Conservation (phyloP, 2,888 invertebrate species). For the Chelonus formosanus region DNA sequence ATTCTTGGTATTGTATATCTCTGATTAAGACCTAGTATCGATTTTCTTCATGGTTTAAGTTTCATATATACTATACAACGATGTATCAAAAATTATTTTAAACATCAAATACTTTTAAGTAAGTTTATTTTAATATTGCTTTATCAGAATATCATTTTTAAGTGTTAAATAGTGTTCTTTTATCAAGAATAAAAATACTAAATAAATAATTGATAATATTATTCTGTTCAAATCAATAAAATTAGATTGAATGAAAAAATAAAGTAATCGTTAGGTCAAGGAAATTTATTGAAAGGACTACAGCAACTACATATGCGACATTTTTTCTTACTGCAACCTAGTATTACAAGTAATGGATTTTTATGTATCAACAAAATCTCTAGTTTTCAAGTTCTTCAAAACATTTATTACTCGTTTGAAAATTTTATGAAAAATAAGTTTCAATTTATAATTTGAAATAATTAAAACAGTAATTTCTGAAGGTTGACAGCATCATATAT, state of each 20-base stretch:
- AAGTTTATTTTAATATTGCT: too few relatives aligned
- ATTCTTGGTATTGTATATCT: too few relatives aligned
- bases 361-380: not conserved
- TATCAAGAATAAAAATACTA: too few relatives aligned
- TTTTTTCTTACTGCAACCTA: slow-evolving; percentile 10
- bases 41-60: not conserved
- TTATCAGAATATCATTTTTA: too few relatives aligned
- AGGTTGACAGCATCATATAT: too few relatives aligned
- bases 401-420: not conserved
- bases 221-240: not conserved
- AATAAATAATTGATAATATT: too few relatives aligned
- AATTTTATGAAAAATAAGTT: not conserved
- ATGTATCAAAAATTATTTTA: not conserved
- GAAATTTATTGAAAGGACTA: slow-evolving; percentile 26
- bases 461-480: too few relatives aligned
- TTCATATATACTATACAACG: not conserved
- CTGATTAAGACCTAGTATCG: not conserved
- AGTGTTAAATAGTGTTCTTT: too few relatives aligned
- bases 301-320: not conserved
- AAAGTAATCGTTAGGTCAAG: slow-evolving; percentile 26
- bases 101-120: too few relatives aligned
- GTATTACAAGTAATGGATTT: not conserved
- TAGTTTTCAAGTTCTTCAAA: not conserved
- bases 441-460: too few relatives aligned
- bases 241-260: too few relatives aligned